Evolutionary conservation across 2,797 vertebrate genomes (phyloP), one percentile per base, ranked within the genome.

Genomic region (Danio aesculapii): DNA sequence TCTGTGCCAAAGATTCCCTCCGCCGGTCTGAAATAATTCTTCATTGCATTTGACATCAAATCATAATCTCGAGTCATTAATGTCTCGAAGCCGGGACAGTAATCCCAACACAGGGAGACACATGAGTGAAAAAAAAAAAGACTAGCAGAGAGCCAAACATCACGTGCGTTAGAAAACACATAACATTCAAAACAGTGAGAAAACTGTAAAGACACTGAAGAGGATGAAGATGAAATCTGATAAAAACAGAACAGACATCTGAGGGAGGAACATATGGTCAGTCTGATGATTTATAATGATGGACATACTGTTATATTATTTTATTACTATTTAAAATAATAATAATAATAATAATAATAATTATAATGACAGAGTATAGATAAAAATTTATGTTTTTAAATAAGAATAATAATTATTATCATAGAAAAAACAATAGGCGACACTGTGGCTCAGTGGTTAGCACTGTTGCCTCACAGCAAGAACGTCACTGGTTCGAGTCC

Each of bases 31-130:
- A 66, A 64, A 70, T 75, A 85, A 81, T 63, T 66, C 47, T 82
- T 83, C 41, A 61, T 41, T 67, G 64, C 52, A 79, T 79, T 82
- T 11, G 47, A 77, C 66, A 64, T 72, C 53, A 55, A 77, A 74
- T 66, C 47, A 82, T 58, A 76, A 83, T 79, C 70, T 61, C 13
- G 3, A 19, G 6, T 62, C 50, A 84, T 75, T 75, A 76, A 53
- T 77, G 57, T 82, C 61, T 61, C 17, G 21, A 30, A 67, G 58
- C 10, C 11, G 47, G n/a, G 67, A 79, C 61, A 61, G 64, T 39
- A 68, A 63, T 83, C 53, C 63, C n/a, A 72, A 46, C 49, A 82
- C 41, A 82, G 79, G 49, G 44, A 64, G 55, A 64, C 30, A 30
- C 41, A 47, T 30, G 47, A 68, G 49, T n/a, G 11, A 30, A 30